phyloP scores from a whole-genome alignment of 2,888 invertebrate genomes.

The Athalia cordata region DNA sequence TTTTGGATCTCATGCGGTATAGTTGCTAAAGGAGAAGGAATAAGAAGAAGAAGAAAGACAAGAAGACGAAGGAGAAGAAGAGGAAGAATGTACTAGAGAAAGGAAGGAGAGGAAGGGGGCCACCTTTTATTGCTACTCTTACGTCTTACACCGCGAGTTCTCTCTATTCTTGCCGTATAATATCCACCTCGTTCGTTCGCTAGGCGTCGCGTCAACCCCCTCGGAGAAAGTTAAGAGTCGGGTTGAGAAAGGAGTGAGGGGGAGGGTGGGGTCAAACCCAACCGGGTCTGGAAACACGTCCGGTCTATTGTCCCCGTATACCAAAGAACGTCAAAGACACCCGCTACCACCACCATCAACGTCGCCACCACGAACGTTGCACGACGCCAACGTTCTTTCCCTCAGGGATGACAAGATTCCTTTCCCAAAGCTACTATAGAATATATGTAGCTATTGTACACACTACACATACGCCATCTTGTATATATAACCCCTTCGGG shows the following conservation, averaged over 20 bases:
- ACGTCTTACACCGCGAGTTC: neutral
- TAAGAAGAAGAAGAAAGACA: neutral
- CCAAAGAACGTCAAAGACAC: neutral
- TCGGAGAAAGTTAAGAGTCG: neutral
- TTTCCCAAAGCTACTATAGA: too few species aligned
- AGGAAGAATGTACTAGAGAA: neutral
- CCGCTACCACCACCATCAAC: neutral
- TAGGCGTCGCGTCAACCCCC: neutral
- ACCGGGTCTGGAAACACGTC: neutral
- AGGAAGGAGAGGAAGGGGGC: neutral
- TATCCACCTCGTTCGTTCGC: neutral
- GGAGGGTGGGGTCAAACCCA: neutral
- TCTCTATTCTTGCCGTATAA: neutral
- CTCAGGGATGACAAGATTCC: too few species aligned
- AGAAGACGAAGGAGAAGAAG: neutral
- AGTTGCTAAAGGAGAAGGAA: neutral
- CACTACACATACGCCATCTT: too few species aligned
- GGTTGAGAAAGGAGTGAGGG: too few species aligned
- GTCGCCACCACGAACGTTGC: too few species aligned
- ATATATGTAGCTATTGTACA: too few species aligned
- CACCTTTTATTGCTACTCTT: neutral
- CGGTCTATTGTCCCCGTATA: conserved; percentile 7
- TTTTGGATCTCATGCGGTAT: too few species aligned
- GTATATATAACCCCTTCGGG: too few species aligned
- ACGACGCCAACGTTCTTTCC: too few species aligned